Percentiles rank a stretch among this genome's conserved stretches.
Evolutionary conservation across 2,113 vertebrate genomes (phyloP).

Genomic region (Prionailurus viverrinus): DNA sequence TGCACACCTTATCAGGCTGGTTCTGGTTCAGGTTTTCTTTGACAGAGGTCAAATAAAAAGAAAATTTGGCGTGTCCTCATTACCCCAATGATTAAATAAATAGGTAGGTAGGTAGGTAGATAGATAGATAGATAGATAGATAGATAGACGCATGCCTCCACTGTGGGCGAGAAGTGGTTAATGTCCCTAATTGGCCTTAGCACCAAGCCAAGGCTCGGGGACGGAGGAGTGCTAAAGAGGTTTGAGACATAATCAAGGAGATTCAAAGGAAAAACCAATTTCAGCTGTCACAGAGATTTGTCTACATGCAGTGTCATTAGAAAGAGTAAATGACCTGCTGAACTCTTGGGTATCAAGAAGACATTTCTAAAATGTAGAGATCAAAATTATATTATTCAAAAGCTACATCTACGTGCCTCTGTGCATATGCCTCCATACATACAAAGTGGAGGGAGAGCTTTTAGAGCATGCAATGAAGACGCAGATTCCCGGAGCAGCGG

Average conservation of each 20-base stretch:
- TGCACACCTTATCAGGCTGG: neutral
- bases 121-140: too few relatives aligned
- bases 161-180: neutral
- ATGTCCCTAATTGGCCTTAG: slow-evolving; percentile 56
- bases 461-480: neutral
- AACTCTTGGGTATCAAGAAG: slow-evolving; percentile 44
- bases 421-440: neutral
- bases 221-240: slow-evolving; percentile 13
- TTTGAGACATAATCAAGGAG: slow-evolving; percentile 54
- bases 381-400: slow-evolving; percentile 19
- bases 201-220: slow-evolving; percentile 44
- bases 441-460: neutral
- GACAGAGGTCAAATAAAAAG: slow-evolving; percentile 36
- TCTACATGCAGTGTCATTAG: neutral
- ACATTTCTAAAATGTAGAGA: slow-evolving; percentile 48
- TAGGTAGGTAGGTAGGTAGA: too few relatives aligned
- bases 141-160: neutral
- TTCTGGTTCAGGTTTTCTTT: slow-evolving; percentile 25
- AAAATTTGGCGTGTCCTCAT: slow-evolving; percentile 13
- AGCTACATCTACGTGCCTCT: neutral
- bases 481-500: neutral
- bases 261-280: slow-evolving; percentile 62
- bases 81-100: neutral
- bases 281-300: slow-evolving; percentile 47
- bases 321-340: slow-evolving; percentile 37